These are phyloP conservation scores for Cephalotes varians DNA, from an alignment of 2,888 invertebrate species.

Conservation along the genomic window DNA sequence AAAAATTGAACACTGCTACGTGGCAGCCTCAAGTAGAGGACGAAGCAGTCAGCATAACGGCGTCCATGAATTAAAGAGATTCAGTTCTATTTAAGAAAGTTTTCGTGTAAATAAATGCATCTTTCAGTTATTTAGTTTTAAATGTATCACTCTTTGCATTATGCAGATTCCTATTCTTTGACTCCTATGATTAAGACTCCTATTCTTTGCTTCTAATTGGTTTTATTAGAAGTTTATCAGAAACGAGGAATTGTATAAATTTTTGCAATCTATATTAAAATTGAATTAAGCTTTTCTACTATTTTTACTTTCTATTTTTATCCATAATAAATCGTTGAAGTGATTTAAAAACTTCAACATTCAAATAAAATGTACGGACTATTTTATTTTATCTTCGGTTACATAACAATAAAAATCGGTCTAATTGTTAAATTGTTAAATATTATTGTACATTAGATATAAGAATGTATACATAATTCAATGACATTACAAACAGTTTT, in stretches of 20 bases:
- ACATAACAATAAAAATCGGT: slow-evolving; percentile 30
- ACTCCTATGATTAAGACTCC: too few species aligned
- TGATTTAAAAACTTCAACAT: background rate
- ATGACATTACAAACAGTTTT: slow-evolving; percentile 16
- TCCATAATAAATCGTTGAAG: slow-evolving; percentile 20
- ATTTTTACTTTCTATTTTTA: background rate
- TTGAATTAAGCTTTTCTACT: background rate
- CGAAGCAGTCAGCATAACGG: slow-evolving; percentile 22
- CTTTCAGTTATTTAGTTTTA: background rate
- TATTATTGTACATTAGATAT: slow-evolving; percentile 67
- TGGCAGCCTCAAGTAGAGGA: slow-evolving; percentile 76
- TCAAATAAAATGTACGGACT: background rate
- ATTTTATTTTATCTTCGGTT: slow-evolving; percentile 58
- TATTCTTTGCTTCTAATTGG: too few species aligned
- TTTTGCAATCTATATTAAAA: too few species aligned
- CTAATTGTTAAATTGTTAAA: slow-evolving; percentile 65
- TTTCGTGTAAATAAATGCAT: slow-evolving; percentile 44
- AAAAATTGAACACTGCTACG: slow-evolving; percentile 87
- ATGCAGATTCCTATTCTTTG: background rate
- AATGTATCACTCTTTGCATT: background rate
- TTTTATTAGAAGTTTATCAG: too few species aligned
- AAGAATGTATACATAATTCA: slow-evolving; percentile 61
- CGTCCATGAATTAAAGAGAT: background rate
- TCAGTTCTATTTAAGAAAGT: background rate
- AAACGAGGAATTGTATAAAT: too few species aligned